Percentiles rank a stretch among this genome's conserved stretches.
Evolutionary conservation across 2,797 vertebrate species (phyloP).

Genomic region (Peromyscus aztecus): DNA sequence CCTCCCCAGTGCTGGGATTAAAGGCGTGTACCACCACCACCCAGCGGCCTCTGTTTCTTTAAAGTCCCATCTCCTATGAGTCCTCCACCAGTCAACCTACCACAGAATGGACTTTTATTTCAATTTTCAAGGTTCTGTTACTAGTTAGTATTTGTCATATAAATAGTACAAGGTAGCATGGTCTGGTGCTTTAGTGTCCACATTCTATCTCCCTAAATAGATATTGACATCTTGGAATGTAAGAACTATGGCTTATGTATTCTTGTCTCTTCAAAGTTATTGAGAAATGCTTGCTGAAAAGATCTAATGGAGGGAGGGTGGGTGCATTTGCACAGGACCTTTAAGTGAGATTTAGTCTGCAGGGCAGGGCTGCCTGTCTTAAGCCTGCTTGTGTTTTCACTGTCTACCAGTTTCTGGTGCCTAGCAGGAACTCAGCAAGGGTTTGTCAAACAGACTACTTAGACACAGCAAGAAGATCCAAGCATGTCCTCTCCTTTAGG

Average conservation of each 20-base stretch:
- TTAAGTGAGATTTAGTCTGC: neutral
- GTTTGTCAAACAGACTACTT: neutral
- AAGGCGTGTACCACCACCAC: too few species aligned
- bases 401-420: neutral
- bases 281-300: conserved; percentile 2
- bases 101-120: neutral
- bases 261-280: neutral
- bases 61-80: neutral
- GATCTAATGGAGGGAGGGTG: neutral
- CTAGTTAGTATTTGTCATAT: neutral
- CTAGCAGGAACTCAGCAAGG: neutral
- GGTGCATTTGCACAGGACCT: neutral
- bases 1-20: too few species aligned
- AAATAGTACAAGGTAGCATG: neutral
- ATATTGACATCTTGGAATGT: neutral
- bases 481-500: neutral
- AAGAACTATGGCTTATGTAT: neutral
- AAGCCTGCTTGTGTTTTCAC: neutral
- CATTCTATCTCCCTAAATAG: neutral
- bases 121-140: neutral
- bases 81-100: neutral
- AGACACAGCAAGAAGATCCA: neutral
- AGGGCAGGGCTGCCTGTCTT: neutral
- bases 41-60: neutral
- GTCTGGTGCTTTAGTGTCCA: neutral